A percentile compares a stretch with the other conserved stretches of the same genome.
Conservation (phyloP, 2,113 vertebrate genomes). For the Rhinolophus ferrumequinum region DNA sequence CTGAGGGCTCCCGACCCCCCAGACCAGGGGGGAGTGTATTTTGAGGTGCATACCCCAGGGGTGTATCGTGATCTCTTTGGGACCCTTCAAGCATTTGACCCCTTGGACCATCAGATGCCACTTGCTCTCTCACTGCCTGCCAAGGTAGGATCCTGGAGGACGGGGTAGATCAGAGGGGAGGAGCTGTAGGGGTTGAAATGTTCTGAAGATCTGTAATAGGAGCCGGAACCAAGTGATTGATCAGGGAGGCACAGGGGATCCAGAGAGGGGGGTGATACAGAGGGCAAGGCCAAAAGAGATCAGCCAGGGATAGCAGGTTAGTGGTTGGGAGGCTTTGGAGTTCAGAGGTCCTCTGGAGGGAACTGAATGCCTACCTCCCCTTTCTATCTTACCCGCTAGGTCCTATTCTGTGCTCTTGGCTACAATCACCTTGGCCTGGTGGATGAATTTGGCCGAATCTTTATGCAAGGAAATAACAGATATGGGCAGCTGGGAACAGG, state of each 20-base stretch:
- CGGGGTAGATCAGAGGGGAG: not conserved
- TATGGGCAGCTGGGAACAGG: constrained; percentile 87
- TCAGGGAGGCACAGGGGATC: not conserved
- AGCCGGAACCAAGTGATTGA: not conserved
- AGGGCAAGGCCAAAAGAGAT: not conserved
- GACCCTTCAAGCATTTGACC: constrained; percentile 83
- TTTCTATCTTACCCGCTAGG: constrained; percentile 62
- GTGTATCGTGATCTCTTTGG: constrained; percentile 86
- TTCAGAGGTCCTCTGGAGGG: not conserved
- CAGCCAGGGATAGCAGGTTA: not conserved
- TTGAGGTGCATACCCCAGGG: constrained; percentile 83
- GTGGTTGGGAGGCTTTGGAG: not conserved
- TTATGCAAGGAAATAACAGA: constrained; percentile 87
- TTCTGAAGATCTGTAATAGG: not conserved
- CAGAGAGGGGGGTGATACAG: not conserved
- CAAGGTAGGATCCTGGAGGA: constrained; percentile 80
- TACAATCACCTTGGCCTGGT: constrained; percentile 85
- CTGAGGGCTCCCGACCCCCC: constrained; percentile 70
- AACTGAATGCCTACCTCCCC: not conserved
- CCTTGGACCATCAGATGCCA: constrained; percentile 80
- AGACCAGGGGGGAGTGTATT: constrained; percentile 84
- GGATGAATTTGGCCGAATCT: constrained; percentile 85
- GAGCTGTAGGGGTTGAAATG: not conserved
- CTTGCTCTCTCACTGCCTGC: constrained; percentile 81
- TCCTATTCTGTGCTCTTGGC: constrained; percentile 84